Evolutionary conservation across 2,888 invertebrate species (phyloP), one percentile per base, ranked within the genome.

Genomic region (Limnephilus auricula): DNA sequence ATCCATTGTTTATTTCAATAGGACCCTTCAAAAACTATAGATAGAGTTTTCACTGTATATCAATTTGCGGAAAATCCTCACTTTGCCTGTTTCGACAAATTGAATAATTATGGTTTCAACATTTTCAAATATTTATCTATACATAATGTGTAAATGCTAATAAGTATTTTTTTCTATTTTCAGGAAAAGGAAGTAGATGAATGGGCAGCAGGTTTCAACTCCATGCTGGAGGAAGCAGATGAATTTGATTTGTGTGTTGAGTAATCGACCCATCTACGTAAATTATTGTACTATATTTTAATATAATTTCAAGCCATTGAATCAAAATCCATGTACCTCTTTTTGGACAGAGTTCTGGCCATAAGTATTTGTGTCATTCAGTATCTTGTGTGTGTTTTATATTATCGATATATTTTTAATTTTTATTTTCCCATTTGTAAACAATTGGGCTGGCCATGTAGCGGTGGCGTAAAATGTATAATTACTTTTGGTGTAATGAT

Each of bases 191-290:
- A 96, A 93, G 95, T 94, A 6, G 95, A 96, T 15, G 95, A 95
- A 45, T 96, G 96, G 96, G 96, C 96, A 0, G 95, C 95, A 0
- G 94, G 95, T 78, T 96, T 96, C 94, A 97, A 96, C 93, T 95
- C 96, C 0, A 96, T 96, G 96, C 96, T 96, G 93, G 95, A 96
- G 92, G 96, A 96, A 93, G 94, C 96, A 65, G 96, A 96, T 6
- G 95, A 96, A 1, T 96, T 96, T 92, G 94, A 94, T 18, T 93
- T 96, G 87, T 94, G 95, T 91, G 94, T 96, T 79, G 96, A 96
- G 93, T 96, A 94, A 93, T 78, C 15, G 2, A 9, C 25, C 65
- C 2, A 25, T 25, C 65, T 25, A 25, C 5, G 65, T 65, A 65
- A 65, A 65, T n/a, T 65, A 86, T 50, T 30, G 65, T 65, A 15